Evolutionary conservation across 2,113 vertebrate species (phyloP).

Genomic region (Sula dactylatra): DNA sequence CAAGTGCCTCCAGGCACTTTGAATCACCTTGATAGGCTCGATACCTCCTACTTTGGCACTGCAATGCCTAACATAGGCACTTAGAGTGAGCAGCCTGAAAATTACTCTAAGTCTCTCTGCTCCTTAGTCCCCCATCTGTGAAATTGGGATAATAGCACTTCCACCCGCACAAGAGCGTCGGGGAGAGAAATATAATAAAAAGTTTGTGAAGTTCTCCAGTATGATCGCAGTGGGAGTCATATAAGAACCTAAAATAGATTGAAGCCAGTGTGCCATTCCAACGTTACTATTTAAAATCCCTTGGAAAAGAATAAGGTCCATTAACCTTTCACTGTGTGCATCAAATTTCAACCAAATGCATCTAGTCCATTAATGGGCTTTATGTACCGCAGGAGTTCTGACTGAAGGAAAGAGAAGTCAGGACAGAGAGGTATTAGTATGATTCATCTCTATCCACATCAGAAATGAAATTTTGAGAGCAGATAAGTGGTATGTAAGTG

Average conservation of each 20-base stretch:
- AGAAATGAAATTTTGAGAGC: background rate
- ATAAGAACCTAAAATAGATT: conserved; percentile 63
- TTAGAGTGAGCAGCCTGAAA: conserved; percentile 41
- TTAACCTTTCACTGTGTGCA: conserved; percentile 55
- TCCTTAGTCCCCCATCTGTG: conserved; percentile 40
- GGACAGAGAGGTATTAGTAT: background rate
- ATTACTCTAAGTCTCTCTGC: conserved; percentile 30
- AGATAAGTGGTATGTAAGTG: background rate
- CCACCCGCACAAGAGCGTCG: background rate
- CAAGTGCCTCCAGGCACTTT: background rate
- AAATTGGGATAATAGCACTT: conserved; percentile 57
- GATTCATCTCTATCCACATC: background rate
- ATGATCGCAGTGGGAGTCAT: conserved; percentile 51
- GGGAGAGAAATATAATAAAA: conserved; percentile 55
- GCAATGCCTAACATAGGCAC: background rate
- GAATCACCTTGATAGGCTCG: background rate
- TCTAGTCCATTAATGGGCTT: conserved; percentile 57
- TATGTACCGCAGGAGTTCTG: conserved; percentile 40
- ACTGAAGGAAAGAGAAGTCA: conserved; percentile 26
- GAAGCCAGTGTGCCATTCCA: conserved; percentile 50
- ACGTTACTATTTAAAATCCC: conserved; percentile 58
- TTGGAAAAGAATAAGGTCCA: conserved; percentile 61
- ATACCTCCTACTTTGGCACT: background rate
- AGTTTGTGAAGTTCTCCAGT: conserved; percentile 44
- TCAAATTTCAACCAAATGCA: conserved; percentile 58